Base-by-base conservation (phyloP, 2,797 vertebrate species). In the Cynopterus sphinx region DNA sequence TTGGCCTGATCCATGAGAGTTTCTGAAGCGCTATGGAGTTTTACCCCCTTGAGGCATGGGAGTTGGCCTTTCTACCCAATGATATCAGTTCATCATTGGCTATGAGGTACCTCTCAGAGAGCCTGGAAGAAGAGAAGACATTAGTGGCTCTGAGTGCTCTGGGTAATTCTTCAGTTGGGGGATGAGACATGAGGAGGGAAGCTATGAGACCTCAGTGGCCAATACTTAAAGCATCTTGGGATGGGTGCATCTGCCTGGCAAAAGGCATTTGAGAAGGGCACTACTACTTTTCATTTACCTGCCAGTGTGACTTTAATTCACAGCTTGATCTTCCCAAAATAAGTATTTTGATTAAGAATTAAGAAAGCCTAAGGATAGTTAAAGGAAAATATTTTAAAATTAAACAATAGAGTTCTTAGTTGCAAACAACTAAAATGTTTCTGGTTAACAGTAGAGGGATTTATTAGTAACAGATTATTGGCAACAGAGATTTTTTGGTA, bases 261-360 rank as follows among this genome's bases (percentile, higher is more conserved):
- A 67, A 68, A 2, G 8, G 21, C 1, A 33, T 71, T n/a, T 65
- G 67, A 28, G 19, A 2, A 39, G 46, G n/a, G 5, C 15, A 46
- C 3, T 13, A 77, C 17, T 57, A 4, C 33, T 94, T 87, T 77
- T 41, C 31, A 74, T 51, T 78, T 12, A 59, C 1, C 6, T 86
- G 19, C 70, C 16, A 81, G 2, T 33, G 22, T 59, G 39, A 2
- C 8, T 61, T 84, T 61, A 77, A 91, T 85, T 70, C 9, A 28
- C 12, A 65, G 22, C 8, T 86, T 77, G 15, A 1, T 46, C 3
- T 55, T 26, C 9, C 43, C 26, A 59, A 59, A n/a, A 21, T 33
- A 94, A 90, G 75, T 24, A 84, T 74, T 87, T 89, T 88, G 49
- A 59, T 16, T 86, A 67, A 81, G n/a, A 92, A 94, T 74, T 84